These are phyloP conservation scores for Tetranychus piercei DNA, from an alignment of 2,888 invertebrate species.

Conservation along the genomic window DNA sequence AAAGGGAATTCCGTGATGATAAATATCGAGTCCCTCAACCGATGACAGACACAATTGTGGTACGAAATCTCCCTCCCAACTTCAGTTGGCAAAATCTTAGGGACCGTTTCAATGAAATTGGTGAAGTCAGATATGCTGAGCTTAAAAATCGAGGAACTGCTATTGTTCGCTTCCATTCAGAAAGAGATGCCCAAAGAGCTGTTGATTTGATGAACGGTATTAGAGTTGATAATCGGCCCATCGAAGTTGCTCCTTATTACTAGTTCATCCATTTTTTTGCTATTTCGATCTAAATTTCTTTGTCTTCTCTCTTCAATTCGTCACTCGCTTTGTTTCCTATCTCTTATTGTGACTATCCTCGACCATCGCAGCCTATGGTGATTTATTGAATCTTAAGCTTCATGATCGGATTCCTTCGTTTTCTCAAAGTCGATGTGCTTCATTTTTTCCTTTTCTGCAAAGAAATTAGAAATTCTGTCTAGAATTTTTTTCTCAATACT, in stretches of 20 bases:
- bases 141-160: conserved; percentile 26
- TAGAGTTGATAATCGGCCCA: conserved; percentile 26
- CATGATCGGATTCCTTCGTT: too few species aligned
- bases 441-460: too few species aligned
- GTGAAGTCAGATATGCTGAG: conserved; percentile 26
- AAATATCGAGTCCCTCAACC: conserved; percentile 10
- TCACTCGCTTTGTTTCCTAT: too few species aligned
- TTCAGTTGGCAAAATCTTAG: conserved; percentile 26
- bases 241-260: conserved; percentile 26
- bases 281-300: too few species aligned
- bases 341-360: too few species aligned
- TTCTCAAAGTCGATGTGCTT: too few species aligned
- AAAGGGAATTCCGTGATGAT: conserved; percentile 17
- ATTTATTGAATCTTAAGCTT: too few species aligned
- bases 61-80: conserved; percentile 24
- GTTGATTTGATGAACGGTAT: conserved; percentile 27
- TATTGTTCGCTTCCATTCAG: conserved; percentile 24
- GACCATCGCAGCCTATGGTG: too few species aligned
- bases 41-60: conserved; percentile 24
- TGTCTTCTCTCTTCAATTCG: too few species aligned
- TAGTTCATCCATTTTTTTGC: neutral
- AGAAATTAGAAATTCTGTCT: too few species aligned
- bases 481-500: too few species aligned
- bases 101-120: conserved; percentile 27
- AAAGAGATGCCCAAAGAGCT: conserved; percentile 26